Evolutionary conservation across 2,797 vertebrate genomes (phyloP), one percentile per base, ranked within the genome.

Genomic region (Myiothlypis coronata): DNA sequence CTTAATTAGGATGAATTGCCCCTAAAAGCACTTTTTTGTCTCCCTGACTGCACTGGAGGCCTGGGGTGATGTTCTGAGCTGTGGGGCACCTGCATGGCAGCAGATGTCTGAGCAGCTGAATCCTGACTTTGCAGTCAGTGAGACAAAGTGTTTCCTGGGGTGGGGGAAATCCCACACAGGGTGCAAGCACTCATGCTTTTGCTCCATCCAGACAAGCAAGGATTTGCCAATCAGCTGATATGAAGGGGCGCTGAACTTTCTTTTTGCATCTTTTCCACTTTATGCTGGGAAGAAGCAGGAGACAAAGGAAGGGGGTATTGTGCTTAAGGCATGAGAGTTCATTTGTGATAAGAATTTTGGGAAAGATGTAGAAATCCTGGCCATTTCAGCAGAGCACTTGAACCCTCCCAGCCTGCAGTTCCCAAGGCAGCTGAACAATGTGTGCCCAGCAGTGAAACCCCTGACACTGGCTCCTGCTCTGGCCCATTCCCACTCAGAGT

Each of bases 341-440:
- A 14, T 24, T 26, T 17, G 7, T 30, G 9, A 8, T 34, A 13
- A 64, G 49, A 11, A 18, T 9, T 12, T 19, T 2, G 3, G 14
- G 35, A 53, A 78, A 50, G 7, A 49, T 30, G 17, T 5, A 53
- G 14, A 75, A 74, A n/a, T 14, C 15, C 18, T 52, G 28, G 11
- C 47, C 39, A 7, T 68, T 28, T 34, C 28, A 1, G 14, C 21
- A 79, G 12, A 79, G 50, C 63, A 34, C 8, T 8, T 35, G 27
- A 57, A 18, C 1, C 16, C 44, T 35, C 0, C 0, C 23, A 77
- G 50, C 26, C 63, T 43, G 22, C 1, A 3, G 11, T 4, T 63
- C 47, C 39, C 60, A n/a, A 39, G 22, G 68, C 50, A 91, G 57
- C 26, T 6, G 2, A 65, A 55, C n/a, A 47, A 10, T 7, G 6